These are phyloP conservation scores for Rhizoglyphus robini DNA, from an alignment of 1,140 invertebrate species.

Conservation along the genomic window DNA sequence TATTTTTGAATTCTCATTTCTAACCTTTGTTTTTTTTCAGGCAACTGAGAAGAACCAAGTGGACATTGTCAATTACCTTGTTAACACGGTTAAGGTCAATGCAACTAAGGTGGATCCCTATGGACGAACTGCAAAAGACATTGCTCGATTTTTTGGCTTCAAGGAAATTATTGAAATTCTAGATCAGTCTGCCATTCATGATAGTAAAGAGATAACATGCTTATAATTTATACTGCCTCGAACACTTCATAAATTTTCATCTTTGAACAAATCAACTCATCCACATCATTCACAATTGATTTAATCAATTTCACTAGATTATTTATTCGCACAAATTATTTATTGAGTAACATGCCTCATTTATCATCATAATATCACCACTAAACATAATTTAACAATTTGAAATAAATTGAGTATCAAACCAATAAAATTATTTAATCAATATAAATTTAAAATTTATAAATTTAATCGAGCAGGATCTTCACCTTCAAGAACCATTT, in stretches of 20 bases:
- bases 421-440: too few relatives aligned
- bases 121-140: constrained; percentile 25
- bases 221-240: neutral
- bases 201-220: neutral
- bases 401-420: too few relatives aligned
- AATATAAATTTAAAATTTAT: too few relatives aligned
- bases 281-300: neutral
- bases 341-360: too few relatives aligned
- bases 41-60: constrained; percentile 24
- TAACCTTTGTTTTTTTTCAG: constrained; percentile 20
- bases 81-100: constrained; percentile 20
- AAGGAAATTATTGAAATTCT: constrained; percentile 16
- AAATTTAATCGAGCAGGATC: constrained; percentile 15
- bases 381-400: too few relatives aligned
- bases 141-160: constrained; percentile 23
- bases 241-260: neutral
- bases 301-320: too few relatives aligned
- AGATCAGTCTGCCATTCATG: neutral
- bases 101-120: constrained; percentile 22
- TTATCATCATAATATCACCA: too few relatives aligned
- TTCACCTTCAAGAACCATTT: constrained; percentile 17
- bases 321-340: too few relatives aligned
- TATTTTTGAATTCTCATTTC: too few relatives aligned
- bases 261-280: neutral
- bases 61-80: constrained; percentile 23